Evolutionary conservation across 2,888 invertebrate species (phyloP), one percentile per base, ranked within the genome.

Genomic region (Phragmatobia fuliginosa): DNA sequence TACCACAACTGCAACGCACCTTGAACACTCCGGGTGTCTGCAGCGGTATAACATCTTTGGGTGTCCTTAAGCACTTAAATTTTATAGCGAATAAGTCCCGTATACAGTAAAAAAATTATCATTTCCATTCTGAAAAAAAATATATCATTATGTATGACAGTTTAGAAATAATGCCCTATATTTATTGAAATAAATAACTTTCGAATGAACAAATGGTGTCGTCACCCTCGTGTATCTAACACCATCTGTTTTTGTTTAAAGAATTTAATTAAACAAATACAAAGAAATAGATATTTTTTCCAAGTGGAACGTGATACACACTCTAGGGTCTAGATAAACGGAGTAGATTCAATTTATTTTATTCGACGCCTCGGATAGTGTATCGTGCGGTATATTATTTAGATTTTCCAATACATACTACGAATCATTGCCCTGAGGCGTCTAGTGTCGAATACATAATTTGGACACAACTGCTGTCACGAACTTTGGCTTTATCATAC

Each of bases 281-380:
- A 72, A 67, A 61, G 32, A 73, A 60, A 72, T 68, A 63, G 70
- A 38, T 62, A 60, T 65, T 75, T 62, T 71, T 78, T 80, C 62
- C 70, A 36, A 74, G 63, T 68, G 33, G 31, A 72, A 75, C 75
- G 71, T 72, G 79, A 77, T 72, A 79, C 61, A 77, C 67, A 73
- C 68, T 67, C 65, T 49, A 63, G 56, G 41, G 41, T 74, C 74
- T 79, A 74, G 73, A 74, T 69, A 67, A 73, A 76, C 71, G 70
- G 72, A 73, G 67, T 73, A 60, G 64, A 74, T 82, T 76, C 78
- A 76, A 78, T 81, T 82, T 76, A 78, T 78, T 80, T 82, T 81
- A 82, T 81, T 82, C 76, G 68, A 67, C 72, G 71, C 71, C 67
- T 72, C 33, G 38, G 38, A 73, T 73, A 74, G 71, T 74, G 67